Evolutionary conservation across 2,113 vertebrate species (phyloP).

Genomic region (Carollia perspicillata): DNA sequence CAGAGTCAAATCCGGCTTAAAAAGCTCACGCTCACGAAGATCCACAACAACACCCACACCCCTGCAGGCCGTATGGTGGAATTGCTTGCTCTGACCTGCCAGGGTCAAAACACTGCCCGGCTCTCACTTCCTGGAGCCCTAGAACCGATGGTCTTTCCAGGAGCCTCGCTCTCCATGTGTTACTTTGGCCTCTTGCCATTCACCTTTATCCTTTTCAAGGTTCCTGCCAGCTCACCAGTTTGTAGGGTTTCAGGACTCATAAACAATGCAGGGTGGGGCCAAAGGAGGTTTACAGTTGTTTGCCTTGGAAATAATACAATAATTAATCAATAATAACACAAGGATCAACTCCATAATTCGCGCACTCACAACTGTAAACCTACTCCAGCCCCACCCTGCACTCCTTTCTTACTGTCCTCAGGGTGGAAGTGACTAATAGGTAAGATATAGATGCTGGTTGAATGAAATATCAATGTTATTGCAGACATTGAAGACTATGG

Average conservation of each 20-base stretch:
- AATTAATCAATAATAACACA: not conserved
- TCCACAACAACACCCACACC: no score
- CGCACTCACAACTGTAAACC: not conserved
- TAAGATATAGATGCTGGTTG: not conserved
- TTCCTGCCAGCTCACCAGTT: not conserved
- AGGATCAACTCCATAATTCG: not conserved
- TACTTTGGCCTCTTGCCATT: not conserved
- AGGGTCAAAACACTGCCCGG: not conserved
- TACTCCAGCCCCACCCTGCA: not conserved
- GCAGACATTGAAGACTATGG: not conserved
- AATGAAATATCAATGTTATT: not conserved
- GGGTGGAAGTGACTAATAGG: not conserved
- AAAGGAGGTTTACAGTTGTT: not conserved
- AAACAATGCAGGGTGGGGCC: not conserved
- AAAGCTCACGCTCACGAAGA: accelerated
- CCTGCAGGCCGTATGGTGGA: not conserved
- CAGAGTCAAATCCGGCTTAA: not conserved
- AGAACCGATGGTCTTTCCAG: not conserved
- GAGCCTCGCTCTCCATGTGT: not conserved
- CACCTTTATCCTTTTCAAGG: not conserved
- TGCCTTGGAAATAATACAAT: not conserved
- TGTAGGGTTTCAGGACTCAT: not conserved
- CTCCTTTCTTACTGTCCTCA: not conserved
- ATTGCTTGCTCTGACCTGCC: not conserved
- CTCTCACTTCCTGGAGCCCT: not conserved